Base-by-base conservation (phyloP, 2,797 vertebrate species). In the Pelochelys cantorii region DNA sequence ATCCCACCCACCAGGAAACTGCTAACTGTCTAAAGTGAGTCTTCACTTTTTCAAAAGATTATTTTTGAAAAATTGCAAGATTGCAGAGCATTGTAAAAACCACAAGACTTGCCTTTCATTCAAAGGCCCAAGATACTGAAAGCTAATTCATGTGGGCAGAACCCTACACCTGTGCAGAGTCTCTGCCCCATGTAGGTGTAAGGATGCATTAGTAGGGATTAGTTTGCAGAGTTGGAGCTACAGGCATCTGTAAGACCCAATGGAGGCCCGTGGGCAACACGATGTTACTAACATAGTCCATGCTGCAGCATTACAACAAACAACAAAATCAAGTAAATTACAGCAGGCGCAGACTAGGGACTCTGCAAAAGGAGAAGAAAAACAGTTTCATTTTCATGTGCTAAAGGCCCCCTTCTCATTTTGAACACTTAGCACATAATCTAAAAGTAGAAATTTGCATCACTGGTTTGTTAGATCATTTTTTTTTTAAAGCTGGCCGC, bases 101-200 rank as follows among this genome's bases (percentile, higher is more conserved):
- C 52, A 59, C 74, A 86, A 31, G 42, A 1, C 11, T 6, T 60
- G 6, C 11, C 27, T 83, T 87, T 62, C 1, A 0, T 84, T 84
- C 84, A 87, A 87, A 80, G 91, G 81, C 29, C 78, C 62, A 37
- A 57, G 29, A 18, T 20, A 9, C 5, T 59, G 71, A 75, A 75
- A 75, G 37, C 23, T 14, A 37, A 75, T 75, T 48, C 71, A 37
- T 42, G 17, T 1, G 20, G 77, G 31, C 59, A 79, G 13, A 31
- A 83, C n/a, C 5, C 12, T 1, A 29, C 59, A 59, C 17, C 55
- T 25, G 5, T 0, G 5, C 29, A 87, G 74, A 88, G 31, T 7
- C 29, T 65, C 79, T 1, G 10, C 3, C 0, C 0, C 86, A 9
- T 37, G 31, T 0, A 0, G 79, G 8, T 1, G 4, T 27, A 8